Evolutionary conservation across 2,797 vertebrate species (phyloP).

Genomic region (Paramormyrops hopkinsi): DNA sequence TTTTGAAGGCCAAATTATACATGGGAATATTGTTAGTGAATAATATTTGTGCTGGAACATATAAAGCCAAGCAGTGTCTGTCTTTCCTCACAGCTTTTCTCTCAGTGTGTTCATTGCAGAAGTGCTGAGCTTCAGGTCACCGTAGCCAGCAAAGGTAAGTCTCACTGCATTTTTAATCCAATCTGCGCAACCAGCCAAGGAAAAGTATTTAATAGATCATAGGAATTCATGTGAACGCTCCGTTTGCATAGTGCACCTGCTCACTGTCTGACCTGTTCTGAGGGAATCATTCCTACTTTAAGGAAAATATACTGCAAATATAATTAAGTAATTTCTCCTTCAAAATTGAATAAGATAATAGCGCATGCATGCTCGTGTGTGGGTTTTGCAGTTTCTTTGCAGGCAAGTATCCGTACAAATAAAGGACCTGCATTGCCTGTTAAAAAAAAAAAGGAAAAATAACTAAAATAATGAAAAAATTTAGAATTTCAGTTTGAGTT

Average conservation of each 20-base stretch:
- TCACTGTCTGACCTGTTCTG: neutral
- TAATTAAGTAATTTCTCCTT: neutral
- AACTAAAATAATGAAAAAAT: neutral
- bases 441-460: neutral
- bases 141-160: conserved; percentile 26
- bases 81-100: conserved; percentile 31
- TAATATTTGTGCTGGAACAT: neutral
- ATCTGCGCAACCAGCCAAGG: neutral
- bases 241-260: neutral
- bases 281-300: neutral
- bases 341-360: neutral
- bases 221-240: neutral
- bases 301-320: neutral
- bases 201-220: neutral
- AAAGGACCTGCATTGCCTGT: neutral
- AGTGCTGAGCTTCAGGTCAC: conserved; percentile 32
- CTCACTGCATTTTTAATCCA: neutral
- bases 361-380: neutral
- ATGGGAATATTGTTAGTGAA: neutral
- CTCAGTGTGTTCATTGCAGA: conserved; percentile 33
- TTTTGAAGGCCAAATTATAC: neutral
- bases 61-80: neutral
- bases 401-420: neutral
- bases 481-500: neutral
- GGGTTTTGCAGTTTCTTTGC: neutral